Conservation (phyloP, 2,797 vertebrate species). For the Paguma larvata region DNA sequence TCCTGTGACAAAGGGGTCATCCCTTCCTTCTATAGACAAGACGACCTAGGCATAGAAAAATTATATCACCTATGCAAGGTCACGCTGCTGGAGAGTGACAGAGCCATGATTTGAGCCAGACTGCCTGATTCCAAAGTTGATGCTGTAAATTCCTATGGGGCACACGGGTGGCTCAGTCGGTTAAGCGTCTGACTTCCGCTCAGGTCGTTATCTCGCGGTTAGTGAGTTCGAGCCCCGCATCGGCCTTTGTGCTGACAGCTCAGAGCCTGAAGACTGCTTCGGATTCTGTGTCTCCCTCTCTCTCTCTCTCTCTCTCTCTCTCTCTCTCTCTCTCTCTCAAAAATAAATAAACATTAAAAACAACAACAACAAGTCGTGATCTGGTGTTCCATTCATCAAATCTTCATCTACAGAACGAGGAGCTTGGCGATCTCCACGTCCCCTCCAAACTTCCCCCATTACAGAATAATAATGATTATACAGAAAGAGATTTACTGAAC, state of each 20-base stretch:
- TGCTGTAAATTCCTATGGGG: neutral
- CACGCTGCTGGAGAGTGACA: neutral
- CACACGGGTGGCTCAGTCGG: too few relatives aligned
- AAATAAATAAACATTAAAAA: too few relatives aligned
- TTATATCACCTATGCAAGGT: neutral
- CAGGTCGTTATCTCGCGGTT: too few relatives aligned
- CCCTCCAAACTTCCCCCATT: neutral
- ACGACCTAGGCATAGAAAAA: neutral
- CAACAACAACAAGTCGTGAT: neutral
- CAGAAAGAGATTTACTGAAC: neutral
- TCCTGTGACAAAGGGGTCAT: neutral
- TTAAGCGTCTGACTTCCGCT: too few relatives aligned
- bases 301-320: rapidly evolving
- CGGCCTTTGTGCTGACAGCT: too few relatives aligned
- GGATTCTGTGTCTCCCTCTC: too few relatives aligned
- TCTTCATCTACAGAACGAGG: neutral
- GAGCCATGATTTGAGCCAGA: neutral
- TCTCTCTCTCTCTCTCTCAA: too few relatives aligned
- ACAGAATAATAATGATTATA: neutral
- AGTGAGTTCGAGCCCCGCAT: too few relatives aligned
- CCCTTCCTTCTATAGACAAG: neutral
- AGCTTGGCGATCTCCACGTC: neutral
- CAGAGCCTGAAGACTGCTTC: too few relatives aligned
- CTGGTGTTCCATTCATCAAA: neutral
- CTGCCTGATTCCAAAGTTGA: neutral